Evolutionary conservation across 2,113 vertebrate species (phyloP), one percentile per base, ranked within the genome.

Genomic region (Arothron firmamentum): DNA sequence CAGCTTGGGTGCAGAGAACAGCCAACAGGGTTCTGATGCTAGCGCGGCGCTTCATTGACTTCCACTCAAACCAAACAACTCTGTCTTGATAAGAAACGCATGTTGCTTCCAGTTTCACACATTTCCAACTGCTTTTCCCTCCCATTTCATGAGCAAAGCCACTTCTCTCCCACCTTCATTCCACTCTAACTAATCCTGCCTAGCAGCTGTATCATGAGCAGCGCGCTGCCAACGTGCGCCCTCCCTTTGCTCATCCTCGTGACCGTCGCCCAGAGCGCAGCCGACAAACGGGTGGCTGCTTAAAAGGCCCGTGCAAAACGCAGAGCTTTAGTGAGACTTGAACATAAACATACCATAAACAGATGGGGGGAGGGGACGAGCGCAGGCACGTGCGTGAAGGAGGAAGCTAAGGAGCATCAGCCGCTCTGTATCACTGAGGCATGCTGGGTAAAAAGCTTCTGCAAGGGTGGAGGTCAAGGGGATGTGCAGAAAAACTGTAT

Each of bases 201-300:
- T 53, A 31, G 48, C 46, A 31, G 49, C 71, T 78, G 74, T 56
- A 56, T 85, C 75, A 72, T 47, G 41, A 65, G 48, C 9, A 10
- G 10, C 1, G 6, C 25, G 25, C 25, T 28, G 25, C 25, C 34
- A 4, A 38, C 34, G 34, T 10, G 11, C 34, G 34, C 34, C 34
- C 34, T 12, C 8, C 34, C 34, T 38, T 10, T 38, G 34, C 34
- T 38, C 34, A 10, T 4, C 34, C 34, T 38, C 34, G 34, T 38
- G 34, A 38, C 34, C 10, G 3, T 3, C 9, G 34, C 34, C 34
- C 34, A 12, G 34, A 38, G 34, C 8, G 34, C 34, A 12, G 34
- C 34, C 34, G 4, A 2, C 34, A 38, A 38, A 38, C 10, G 25
- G 25, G 25, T 28, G 2, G 25, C 25, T 28, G 25, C 52, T 59